Conservation (phyloP, 2,113 vertebrate species). For the Caracal caracal region DNA sequence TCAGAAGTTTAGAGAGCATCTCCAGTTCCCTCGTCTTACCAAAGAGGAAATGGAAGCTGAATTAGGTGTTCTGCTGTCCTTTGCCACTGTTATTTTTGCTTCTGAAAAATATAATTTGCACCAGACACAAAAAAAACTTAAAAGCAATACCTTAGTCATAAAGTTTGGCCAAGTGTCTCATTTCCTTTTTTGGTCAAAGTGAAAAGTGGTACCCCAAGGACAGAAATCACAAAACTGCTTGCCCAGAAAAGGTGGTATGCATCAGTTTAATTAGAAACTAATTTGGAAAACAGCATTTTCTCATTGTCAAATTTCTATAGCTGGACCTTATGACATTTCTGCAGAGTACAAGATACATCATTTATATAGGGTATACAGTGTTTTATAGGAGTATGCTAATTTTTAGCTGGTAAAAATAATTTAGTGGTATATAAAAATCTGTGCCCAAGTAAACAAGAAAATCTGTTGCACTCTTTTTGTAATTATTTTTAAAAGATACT, state of each 20-base stretch:
- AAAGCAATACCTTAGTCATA: neutral
- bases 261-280: constrained; percentile 49
- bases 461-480: constrained; percentile 18
- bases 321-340: neutral
- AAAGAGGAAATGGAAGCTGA: neutral
- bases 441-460: constrained; percentile 18
- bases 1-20: neutral
- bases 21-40: neutral
- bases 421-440: constrained; percentile 48
- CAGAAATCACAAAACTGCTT: constrained; percentile 57
- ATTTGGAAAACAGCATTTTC: constrained; percentile 20
- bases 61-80: neutral
- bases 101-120: constrained; percentile 46
- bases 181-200: constrained; percentile 30
- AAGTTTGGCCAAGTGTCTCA: neutral
- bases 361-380: constrained; percentile 2
- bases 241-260: constrained; percentile 13
- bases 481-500: constrained; percentile 49
- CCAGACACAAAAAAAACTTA: constrained; percentile 38
- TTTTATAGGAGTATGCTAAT: constrained; percentile 8
- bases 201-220: neutral
- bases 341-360: neutral
- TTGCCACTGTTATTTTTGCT: constrained; percentile 14
- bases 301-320: constrained; percentile 25
- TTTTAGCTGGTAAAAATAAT: constrained; percentile 40